Percentiles rank a stretch among this genome's conserved stretches.
phyloP scores from a whole-genome alignment of 2,113 vertebrate genomes.

The Dermatemys mawii region DNA sequence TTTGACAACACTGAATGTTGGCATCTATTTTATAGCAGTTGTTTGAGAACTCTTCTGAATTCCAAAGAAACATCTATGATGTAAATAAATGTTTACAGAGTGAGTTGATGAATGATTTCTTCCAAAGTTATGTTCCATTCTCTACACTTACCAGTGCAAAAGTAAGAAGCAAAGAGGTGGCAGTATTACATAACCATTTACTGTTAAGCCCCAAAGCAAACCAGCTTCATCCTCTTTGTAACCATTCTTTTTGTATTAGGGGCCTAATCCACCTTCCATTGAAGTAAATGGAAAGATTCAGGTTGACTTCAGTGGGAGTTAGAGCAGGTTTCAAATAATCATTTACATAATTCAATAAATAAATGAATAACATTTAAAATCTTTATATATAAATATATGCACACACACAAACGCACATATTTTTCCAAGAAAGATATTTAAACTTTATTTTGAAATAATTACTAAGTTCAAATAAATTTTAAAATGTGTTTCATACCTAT shows the following conservation, averaged over 20 bases:
- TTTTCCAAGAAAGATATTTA: conserved; percentile 23
- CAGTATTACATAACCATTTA: not conserved
- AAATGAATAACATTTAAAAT: not conserved
- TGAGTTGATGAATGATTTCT: not conserved
- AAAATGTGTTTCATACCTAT: not conserved
- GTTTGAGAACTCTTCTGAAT: not conserved
- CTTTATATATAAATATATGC: too few species aligned
- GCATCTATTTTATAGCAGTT: not conserved
- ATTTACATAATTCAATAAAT: not conserved
- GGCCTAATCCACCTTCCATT: not conserved
- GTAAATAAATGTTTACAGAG: not conserved
- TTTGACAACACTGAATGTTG: not conserved
- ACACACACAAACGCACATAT: not conserved
- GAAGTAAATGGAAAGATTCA: not conserved
- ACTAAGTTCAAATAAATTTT: conserved; percentile 19
- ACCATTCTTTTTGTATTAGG: not conserved
- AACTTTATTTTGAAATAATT: conserved; percentile 20
- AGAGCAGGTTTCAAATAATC: not conserved
- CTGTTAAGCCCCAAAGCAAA: not conserved
- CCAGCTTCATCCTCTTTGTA: conserved; percentile 1
- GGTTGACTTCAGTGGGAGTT: conserved; percentile 3
- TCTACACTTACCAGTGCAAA: not conserved
- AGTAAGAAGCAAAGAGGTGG: not conserved
- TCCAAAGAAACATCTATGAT: not conserved
- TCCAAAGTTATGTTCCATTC: not conserved